A percentile compares a stretch with the other conserved stretches of the same genome.
Conservation (phyloP, 2,797 vertebrate genomes). For the Rhincodon typus region DNA sequence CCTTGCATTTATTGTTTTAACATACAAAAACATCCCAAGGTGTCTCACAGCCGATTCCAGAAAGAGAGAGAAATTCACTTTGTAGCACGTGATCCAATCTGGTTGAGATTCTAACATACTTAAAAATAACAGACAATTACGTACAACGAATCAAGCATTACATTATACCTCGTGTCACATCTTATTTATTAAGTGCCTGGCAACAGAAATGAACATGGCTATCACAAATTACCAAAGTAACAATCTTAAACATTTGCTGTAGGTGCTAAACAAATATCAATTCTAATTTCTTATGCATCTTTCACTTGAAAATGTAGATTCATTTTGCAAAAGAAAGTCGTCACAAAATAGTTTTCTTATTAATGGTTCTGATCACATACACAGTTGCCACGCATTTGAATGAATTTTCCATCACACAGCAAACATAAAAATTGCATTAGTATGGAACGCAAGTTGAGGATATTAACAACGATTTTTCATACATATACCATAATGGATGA, state of each 20-base stretch:
- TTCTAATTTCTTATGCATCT: background rate
- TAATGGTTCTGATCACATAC: background rate
- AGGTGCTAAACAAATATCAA: background rate
- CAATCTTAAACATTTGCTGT: background rate
- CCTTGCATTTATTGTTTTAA: background rate
- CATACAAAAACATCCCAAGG: background rate
- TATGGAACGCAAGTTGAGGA: too few relatives aligned
- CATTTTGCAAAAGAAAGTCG: background rate
- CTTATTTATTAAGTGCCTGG: background rate
- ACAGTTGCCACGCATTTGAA: too few relatives aligned
- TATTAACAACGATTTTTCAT: background rate
- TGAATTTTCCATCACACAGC: background rate
- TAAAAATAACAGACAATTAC: background rate
- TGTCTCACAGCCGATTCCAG: background rate
- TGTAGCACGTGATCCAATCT: background rate
- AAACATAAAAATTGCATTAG: background rate
- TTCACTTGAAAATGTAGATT: background rate
- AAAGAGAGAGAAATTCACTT: background rate
- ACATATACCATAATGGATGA: background rate
- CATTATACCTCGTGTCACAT: background rate
- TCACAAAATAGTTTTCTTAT: background rate
- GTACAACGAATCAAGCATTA: background rate
- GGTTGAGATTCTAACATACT: background rate
- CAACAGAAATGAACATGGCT: background rate
- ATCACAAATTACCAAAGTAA: background rate